A percentile compares a stretch with the other conserved stretches of the same genome.
Evolutionary conservation across 2,888 invertebrate species (phyloP).

Genomic region (Diachrysia chrysitis): DNA sequence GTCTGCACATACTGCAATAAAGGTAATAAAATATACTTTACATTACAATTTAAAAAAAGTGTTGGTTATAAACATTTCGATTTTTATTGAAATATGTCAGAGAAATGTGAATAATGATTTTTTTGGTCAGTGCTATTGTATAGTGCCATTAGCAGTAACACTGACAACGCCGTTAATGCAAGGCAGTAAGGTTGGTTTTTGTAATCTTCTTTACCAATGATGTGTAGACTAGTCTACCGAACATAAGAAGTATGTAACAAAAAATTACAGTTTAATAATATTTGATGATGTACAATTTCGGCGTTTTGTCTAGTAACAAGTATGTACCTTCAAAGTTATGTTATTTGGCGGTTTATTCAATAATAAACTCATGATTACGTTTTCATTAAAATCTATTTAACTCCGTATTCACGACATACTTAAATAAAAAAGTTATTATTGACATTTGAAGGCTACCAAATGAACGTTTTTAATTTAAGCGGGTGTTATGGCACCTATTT

Average conservation of each 20-base stretch:
- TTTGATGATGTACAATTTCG: neutral
- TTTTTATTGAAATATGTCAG: too few relatives aligned
- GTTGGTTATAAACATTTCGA: too few relatives aligned
- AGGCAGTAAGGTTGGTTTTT: neutral
- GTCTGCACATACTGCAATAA: conserved; percentile 88
- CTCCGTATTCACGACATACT: neutral
- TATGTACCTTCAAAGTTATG: neutral
- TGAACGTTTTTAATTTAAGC: neutral
- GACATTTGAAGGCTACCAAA: neutral
- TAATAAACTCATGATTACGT: neutral
- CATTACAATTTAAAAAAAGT: too few relatives aligned
- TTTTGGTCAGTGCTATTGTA: too few relatives aligned
- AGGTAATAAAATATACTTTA: conserved; percentile 67
- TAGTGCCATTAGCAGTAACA: too few relatives aligned
- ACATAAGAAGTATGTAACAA: neutral
- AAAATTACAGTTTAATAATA: neutral
- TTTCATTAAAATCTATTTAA: neutral
- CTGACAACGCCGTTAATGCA: too few relatives aligned
- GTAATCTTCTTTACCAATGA: neutral
- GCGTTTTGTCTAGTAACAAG: neutral
- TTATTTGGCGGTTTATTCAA: neutral
- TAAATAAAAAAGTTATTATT: neutral
- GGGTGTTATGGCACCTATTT: neutral
- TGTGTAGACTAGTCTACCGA: neutral
- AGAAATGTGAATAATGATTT: too few relatives aligned